Evolutionary conservation across 2,888 invertebrate genomes (phyloP).

Genomic region (Lasioglossum marginatum): DNA sequence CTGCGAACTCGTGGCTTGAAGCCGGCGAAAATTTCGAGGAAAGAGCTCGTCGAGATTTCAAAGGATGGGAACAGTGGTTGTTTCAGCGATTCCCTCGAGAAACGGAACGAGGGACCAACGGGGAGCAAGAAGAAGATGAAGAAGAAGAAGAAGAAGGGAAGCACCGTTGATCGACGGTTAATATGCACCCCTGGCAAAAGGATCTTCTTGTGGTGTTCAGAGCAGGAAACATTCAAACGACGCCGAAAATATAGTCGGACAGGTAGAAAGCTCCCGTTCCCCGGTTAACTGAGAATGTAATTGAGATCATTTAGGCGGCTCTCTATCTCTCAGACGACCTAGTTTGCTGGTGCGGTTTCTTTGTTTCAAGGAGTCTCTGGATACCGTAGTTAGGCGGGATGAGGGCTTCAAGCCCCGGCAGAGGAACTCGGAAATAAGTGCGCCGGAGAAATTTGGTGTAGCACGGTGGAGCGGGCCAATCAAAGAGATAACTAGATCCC

Average conservation of each 20-base stretch:
- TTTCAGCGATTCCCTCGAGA: neutral
- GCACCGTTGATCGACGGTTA: slow-evolving; percentile 1
- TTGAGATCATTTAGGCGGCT: slow-evolving; percentile 51
- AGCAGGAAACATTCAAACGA: slow-evolving; percentile 5
- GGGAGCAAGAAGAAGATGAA: neutral
- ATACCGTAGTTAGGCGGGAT: neutral
- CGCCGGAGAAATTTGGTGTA: slow-evolving; percentile 43
- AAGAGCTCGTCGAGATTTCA: neutral
- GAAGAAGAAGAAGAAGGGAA: neutral
- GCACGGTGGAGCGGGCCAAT: slow-evolving; percentile 50
- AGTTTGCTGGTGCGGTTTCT: slow-evolving; percentile 46
- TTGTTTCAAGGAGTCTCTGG: slow-evolving; percentile 46
- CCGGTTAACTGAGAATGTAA: slow-evolving; percentile 58
- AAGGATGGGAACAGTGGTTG: neutral
- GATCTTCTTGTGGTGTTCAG: neutral
- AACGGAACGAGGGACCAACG: neutral
- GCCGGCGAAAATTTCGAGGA: neutral
- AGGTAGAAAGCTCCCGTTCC: slow-evolving; percentile 16
- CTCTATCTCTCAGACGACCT: slow-evolving; percentile 32
- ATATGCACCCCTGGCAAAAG: slow-evolving; percentile 11
- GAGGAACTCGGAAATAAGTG: slow-evolving; percentile 46
- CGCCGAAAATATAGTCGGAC: slow-evolving; percentile 13
- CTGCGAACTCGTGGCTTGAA: neutral
- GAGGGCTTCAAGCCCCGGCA: neutral
- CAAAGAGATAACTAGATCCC: slow-evolving; percentile 66